Base-by-base conservation (phyloP, 2,888 invertebrate genomes). In the Thymelicus acteon region DNA sequence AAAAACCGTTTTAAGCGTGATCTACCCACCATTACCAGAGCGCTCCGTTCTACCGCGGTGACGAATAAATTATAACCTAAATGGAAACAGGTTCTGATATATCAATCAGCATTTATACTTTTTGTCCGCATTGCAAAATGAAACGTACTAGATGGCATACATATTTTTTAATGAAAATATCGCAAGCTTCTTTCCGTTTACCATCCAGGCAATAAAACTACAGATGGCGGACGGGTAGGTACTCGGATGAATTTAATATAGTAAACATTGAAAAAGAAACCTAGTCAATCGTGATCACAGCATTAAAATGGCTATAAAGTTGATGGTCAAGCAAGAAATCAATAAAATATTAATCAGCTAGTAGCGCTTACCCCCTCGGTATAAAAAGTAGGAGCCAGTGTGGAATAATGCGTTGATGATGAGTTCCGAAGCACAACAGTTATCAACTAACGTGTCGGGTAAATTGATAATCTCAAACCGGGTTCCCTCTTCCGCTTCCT, bases 31-130 rank as follows among this genome's bases (percentile, higher is more conserved):
- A 54, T 24, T 12, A 54, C 54, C 1, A 54, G 24, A 54, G 24
- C 54, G 24, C 24, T 54, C 24, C 54, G 24, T n/a, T 24, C 60
- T 64, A 64, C 13, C 40, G 40, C 12, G 52, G 19, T 49, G 64
- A 64, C 40, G 64, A 64, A 64, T 64, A 54, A 19, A 64, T 64
- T 64, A 64, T 64, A 64, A 31, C 54, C 52, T 40, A 52, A 64
- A 64, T 64, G 64, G 64, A 64, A 52, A 54, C 64, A 39, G 19
- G 54, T 64, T 54, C 54, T 64, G 54, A 64, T 19, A 64, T 64
- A 64, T 64, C 64, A 64, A 64, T 64, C 64, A 64, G 40, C 64
- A 54, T 52, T 54, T 40, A 40, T 12, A 39, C 40, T 64, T 64
- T 64, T 64, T 64, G 52, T 40, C 13, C 64, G 19, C 64, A 64